Conservation (phyloP, 2,113 vertebrate genomes). For the Erythrolamprus reginae region DNA sequence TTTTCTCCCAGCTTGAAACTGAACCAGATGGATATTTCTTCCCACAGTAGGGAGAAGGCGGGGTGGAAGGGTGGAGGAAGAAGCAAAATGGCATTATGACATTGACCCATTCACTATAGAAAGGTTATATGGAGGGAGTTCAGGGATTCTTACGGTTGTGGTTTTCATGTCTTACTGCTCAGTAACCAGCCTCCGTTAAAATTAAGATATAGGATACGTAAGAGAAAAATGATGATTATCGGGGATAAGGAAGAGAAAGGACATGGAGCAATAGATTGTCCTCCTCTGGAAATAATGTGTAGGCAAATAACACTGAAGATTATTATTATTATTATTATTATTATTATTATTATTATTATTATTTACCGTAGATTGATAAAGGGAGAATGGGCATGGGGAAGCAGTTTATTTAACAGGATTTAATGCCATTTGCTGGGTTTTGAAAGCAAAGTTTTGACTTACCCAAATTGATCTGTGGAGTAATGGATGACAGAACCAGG, state of each 20-base stretch:
- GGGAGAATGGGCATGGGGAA: not conserved
- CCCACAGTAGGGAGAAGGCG: too few species aligned
- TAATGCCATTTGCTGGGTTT: not conserved
- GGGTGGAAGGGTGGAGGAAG: rapidly evolving
- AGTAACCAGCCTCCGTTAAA: not conserved
- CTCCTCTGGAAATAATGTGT: not conserved
- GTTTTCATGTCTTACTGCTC: not conserved
- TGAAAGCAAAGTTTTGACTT: not conserved
- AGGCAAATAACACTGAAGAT: not conserved
- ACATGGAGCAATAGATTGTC: not conserved
- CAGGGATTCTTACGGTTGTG: not conserved
- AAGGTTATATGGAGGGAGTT: not conserved
- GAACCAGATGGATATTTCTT: too few species aligned
- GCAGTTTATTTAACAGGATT: not conserved
- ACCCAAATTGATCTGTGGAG: not conserved
- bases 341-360: too few species aligned
- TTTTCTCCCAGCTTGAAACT: too few species aligned
- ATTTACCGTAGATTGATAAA: too few species aligned
- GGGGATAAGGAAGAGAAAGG: not conserved
- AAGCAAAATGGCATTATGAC: not conserved
- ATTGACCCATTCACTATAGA: not conserved
- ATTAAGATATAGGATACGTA: not conserved
- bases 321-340: too few species aligned
- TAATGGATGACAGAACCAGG: not conserved
- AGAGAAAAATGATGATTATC: not conserved